Base-by-base conservation (phyloP, 2,113 vertebrate genomes). In the Gobius niger region DNA sequence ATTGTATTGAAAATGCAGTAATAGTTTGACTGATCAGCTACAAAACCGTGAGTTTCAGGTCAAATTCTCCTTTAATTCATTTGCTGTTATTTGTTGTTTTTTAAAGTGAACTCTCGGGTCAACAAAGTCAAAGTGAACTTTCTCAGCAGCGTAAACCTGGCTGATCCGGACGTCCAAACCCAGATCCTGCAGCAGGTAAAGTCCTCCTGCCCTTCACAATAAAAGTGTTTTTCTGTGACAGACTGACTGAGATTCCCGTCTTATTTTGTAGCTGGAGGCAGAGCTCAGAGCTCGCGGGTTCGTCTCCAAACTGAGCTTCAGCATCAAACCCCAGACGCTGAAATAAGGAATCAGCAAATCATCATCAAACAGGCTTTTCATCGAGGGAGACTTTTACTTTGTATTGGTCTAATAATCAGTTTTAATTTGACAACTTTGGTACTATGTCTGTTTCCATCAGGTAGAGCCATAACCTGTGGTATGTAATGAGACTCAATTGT, bases 161-260 rank as follows among this genome's bases (percentile, higher is more conserved):
- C 11, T 14, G 54, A 57, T 40, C 54, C 54, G 14, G 2, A 13
- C 15, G 2, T 57, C 24, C 11, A 40, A 5, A 3, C 24, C 6
- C 24, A 57, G 54, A 40, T 57, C 54, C 24, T 57, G 54, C 54
- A 57, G 24, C 12, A 41, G 54, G 54, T 57, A 40, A 57, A 57
- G 12, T 40, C 0, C 19, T 24, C 34, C 5, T 34, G 4, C 53
- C 11, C 10, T 14, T 40, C 50, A 52, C 16, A 52, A 16, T 51
- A 51, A 57, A 57, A 40, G 24, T 57, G 1, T 7, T 2, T 40
- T 24, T 56, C 9, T 54, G 6, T 57, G 12, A 40, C 13, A 57
- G 5, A 14, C 14, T 57, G 24, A 34, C 15, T 40, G 40, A 34
- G 24, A 57, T 57, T 19, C 24, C 40, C 9, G 24, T 57, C 24